Evolutionary conservation across 1,140 invertebrate species (phyloP).

Genomic region (Magallana gigas): DNA sequence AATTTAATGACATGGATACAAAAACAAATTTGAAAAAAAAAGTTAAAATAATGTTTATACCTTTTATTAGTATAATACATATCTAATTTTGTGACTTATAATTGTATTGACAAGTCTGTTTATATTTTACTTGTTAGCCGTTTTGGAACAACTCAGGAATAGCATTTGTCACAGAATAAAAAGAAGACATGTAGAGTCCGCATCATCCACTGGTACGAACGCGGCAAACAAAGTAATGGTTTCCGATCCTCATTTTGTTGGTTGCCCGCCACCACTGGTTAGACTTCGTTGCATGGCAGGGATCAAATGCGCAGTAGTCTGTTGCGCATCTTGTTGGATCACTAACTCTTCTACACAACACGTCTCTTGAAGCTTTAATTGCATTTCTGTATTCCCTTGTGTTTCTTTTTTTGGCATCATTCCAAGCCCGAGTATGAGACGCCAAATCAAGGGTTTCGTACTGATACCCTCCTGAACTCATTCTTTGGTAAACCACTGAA

Average conservation of each 20-base stretch:
- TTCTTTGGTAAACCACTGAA: neutral
- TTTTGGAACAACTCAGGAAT: too few species aligned
- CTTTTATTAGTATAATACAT: too few species aligned
- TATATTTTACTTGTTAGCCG: too few species aligned
- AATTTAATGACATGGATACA: too few species aligned
- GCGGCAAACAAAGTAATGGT: constrained; percentile 34
- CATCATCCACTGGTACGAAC: too few species aligned
- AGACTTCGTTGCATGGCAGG: neutral
- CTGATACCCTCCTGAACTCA: neutral
- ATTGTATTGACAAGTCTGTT: too few species aligned
- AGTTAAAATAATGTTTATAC: too few species aligned
- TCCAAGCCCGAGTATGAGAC: neutral
- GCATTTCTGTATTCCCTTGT: neutral
- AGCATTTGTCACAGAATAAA: too few species aligned
- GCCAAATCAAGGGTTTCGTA: constrained; percentile 35
- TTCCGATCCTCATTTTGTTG: constrained; percentile 5
- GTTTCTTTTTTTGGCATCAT: neutral
- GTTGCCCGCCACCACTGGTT: neutral
- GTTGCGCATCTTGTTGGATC: constrained; percentile 20
- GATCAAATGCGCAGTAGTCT: constrained; percentile 29
- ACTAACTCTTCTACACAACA: neutral
- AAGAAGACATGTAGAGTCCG: too few species aligned
- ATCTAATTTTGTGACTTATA: too few species aligned
- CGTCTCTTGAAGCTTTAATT: neutral
- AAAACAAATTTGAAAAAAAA: too few species aligned